A percentile compares a stretch with the other conserved stretches of the same genome.
These are phyloP conservation scores for Dendrocincla tyrannina DNA, from an alignment of 2,797 vertebrate genomes.

Conservation along the genomic window DNA sequence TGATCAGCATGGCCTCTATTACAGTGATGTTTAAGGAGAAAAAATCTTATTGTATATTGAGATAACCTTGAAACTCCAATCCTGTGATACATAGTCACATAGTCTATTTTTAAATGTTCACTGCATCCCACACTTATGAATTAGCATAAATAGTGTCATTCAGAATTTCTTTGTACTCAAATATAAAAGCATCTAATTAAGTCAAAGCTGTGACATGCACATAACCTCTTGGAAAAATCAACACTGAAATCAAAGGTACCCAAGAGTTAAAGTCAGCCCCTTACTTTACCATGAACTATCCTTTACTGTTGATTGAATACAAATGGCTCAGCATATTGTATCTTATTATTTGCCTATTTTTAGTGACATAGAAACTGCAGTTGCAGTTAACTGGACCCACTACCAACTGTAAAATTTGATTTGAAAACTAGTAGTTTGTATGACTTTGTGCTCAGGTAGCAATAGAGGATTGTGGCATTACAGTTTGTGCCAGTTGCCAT, in stretches of 20 bases:
- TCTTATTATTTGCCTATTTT: slow-evolving; percentile 35
- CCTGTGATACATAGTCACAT: background rate
- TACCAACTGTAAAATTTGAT: background rate
- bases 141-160: slow-evolving; percentile 29
- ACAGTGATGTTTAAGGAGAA: background rate
- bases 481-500: background rate
- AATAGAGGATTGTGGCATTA: background rate
- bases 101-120: slow-evolving; percentile 43
- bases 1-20: background rate
- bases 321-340: background rate
- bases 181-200: slow-evolving; percentile 11
- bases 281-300: background rate
- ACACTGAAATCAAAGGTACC: background rate
- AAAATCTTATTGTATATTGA: background rate
- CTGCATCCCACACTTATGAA: slow-evolving; percentile 9
- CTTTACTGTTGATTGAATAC: background rate
- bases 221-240: background rate
- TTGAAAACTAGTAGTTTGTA: slow-evolving; percentile 18
- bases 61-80: slow-evolving; percentile 37
- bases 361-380: background rate
- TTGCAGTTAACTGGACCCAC: slow-evolving; percentile 10
- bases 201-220: background rate
- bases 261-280: background rate
- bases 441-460: slow-evolving; percentile 13
- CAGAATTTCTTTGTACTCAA: background rate